Evolutionary conservation across 2,113 vertebrate genomes (phyloP).

Genomic region (Formicarius rufipectus): DNA sequence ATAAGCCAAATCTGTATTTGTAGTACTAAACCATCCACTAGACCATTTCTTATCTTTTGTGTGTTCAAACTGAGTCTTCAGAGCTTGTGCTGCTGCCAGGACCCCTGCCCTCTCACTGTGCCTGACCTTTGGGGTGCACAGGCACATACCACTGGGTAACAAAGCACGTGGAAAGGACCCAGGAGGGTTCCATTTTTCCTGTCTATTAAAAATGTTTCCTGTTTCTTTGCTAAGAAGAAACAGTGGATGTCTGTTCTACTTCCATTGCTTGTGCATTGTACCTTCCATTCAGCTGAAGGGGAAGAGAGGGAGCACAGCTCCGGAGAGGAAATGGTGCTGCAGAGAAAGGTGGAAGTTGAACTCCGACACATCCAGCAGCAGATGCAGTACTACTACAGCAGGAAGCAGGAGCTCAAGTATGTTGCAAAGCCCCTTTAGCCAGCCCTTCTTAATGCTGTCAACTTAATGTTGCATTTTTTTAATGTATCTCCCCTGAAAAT

Average conservation of each 20-base stretch:
- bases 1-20: not conserved
- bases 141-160: not conserved
- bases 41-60: not conserved
- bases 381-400: constrained; percentile 81
- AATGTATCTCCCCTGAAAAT: not conserved
- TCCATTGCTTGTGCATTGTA: not conserved
- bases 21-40: not conserved
- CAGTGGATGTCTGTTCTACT: not conserved
- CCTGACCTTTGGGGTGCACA: not conserved
- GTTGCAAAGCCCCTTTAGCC: not conserved
- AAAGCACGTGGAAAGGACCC: not conserved
- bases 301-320: not conserved
- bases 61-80: not conserved
- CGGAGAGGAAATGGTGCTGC: not conserved
- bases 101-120: not conserved
- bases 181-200: not conserved
- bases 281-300: not conserved
- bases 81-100: not conserved
- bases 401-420: constrained; percentile 85
- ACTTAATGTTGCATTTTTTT: not conserved
- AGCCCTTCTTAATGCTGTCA: not conserved
- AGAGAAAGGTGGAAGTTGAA: constrained; percentile 76
- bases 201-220: not conserved
- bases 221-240: not conserved
- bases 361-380: constrained; percentile 80